phyloP scores from a whole-genome alignment of 2,888 invertebrate species.

The Agrilus mali region DNA sequence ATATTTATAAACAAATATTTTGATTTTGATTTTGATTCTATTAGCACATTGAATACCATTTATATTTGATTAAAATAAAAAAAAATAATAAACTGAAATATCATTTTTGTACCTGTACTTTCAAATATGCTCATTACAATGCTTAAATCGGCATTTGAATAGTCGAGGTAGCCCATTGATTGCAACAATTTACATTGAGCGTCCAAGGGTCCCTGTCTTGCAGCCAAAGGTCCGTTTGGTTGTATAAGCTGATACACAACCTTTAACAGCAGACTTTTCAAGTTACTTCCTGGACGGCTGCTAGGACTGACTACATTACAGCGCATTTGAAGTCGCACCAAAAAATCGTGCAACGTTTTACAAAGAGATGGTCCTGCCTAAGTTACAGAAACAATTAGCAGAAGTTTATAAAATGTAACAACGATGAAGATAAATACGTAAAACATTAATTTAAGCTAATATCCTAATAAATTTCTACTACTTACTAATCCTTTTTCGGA shows the following conservation, averaged over 20 bases:
- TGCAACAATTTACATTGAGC: conserved; percentile 61
- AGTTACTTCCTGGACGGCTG: conserved; percentile 39
- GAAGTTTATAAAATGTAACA: neutral
- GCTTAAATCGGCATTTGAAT: conserved; percentile 54
- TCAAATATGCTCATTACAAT: conserved; percentile 63
- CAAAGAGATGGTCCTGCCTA: conserved; percentile 69
- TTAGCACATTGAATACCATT: no score
- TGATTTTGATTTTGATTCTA: no score
- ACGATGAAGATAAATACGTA: neutral
- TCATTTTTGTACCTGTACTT: conserved; percentile 43
- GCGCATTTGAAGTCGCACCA: conserved; percentile 54
- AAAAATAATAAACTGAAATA: no score
- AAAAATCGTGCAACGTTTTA: conserved; percentile 57
- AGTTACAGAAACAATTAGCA: conserved; percentile 8
- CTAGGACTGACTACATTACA: conserved; percentile 45
- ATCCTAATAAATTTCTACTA: conserved; percentile 9
- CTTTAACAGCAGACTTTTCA: conserved; percentile 55
- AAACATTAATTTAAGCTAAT: conserved; percentile 2
- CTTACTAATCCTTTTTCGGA: conserved; percentile 41
- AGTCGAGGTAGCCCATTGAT: conserved; percentile 50
- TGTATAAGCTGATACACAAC: conserved; percentile 61
- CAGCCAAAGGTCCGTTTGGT: conserved; percentile 48
- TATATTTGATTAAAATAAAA: no score
- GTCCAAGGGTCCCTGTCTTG: conserved; percentile 57
- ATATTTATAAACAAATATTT: no score